Evolutionary conservation across 2,797 vertebrate genomes (phyloP).

Genomic region (Manis javanica): DNA sequence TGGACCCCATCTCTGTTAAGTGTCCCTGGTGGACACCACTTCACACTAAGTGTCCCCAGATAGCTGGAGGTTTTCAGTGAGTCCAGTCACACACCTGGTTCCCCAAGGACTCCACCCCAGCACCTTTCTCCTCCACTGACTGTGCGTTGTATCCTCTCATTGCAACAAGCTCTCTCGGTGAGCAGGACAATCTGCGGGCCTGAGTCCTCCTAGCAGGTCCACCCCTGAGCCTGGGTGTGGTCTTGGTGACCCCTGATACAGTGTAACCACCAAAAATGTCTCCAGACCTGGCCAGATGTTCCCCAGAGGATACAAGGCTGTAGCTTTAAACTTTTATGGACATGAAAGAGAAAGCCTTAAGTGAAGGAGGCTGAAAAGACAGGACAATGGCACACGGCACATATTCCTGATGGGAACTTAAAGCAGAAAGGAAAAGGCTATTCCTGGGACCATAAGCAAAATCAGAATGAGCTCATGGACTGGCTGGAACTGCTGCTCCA

Average conservation of each 20-base stretch:
- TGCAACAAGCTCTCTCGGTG: accelerated
- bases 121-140: neutral
- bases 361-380: no score
- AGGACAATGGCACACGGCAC: neutral
- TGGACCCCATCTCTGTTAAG: neutral
- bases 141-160: no score
- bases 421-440: neutral
- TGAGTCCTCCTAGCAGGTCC: neutral
- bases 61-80: neutral
- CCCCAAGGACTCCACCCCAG: neutral
- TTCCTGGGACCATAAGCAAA: accelerated
- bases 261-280: neutral
- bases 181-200: accelerated
- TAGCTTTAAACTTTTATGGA: neutral
- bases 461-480: accelerated
- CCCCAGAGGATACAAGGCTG: neutral
- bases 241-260: neutral
- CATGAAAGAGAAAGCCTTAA: neutral
- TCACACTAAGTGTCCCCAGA: neutral
- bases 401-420: accelerated
- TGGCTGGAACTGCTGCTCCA: accelerated
- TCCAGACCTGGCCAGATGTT: neutral
- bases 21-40: neutral
- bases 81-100: no score
- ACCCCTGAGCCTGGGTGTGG: accelerated